Evolutionary conservation across 2,888 invertebrate genomes (phyloP).

Genomic region (Artemia sp.): DNA sequence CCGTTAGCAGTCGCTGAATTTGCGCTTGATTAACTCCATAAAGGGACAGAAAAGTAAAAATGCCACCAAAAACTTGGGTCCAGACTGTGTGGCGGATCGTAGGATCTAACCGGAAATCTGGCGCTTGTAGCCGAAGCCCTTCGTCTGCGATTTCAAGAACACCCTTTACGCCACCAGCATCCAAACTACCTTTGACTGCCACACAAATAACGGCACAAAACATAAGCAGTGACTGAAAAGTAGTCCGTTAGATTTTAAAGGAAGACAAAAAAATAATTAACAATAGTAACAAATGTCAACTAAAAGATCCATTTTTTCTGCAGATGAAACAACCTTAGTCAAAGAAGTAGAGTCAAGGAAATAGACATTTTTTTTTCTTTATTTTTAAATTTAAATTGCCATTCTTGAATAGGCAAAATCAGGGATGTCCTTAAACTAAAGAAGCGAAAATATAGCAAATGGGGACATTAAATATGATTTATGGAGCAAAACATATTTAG

Average conservation of each 20-base stretch:
- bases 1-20: conserved; percentile 38
- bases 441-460: no score
- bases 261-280: not conserved
- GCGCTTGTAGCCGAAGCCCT: conserved; percentile 48
- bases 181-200: conserved; percentile 50
- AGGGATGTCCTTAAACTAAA: no score
- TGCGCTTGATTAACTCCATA: conserved; percentile 79
- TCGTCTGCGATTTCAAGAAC: conserved; percentile 53
- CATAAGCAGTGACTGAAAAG: conserved; percentile 51
- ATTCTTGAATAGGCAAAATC: no score
- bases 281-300: not conserved
- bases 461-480: no score
- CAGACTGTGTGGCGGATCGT: conserved; percentile 69
- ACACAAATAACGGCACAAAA: conserved; percentile 62
- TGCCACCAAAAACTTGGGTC: conserved; percentile 59
- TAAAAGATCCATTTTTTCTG: conserved; percentile 12
- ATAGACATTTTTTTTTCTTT: no score
- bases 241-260: not conserved
- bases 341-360: not conserved
- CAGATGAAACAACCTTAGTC: not conserved
- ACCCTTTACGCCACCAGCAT: conserved; percentile 48
- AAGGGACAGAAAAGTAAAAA: conserved; percentile 56
- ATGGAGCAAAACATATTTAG: no score
- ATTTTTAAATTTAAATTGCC: no score
- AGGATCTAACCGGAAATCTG: conserved; percentile 49